These are phyloP conservation scores for Margaritifera margaritifera DNA, from an alignment of 2,888 invertebrate genomes.

Conservation along the genomic window DNA sequence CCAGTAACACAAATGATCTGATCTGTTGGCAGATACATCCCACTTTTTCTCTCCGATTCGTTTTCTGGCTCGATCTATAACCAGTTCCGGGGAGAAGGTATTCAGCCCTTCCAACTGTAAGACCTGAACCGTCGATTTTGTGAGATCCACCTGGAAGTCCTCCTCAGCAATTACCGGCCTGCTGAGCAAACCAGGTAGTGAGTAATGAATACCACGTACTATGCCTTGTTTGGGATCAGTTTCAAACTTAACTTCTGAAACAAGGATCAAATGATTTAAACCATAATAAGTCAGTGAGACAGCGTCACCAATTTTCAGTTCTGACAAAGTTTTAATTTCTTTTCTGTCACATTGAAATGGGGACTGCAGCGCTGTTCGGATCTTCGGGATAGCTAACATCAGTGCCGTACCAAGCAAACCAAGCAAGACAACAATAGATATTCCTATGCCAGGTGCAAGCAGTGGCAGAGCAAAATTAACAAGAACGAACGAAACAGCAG, in stretches of 20 bases:
- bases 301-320: conserved; percentile 5
- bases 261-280: conserved; percentile 4
- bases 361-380: conserved; percentile 12
- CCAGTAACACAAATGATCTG: conserved; percentile 16
- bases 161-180: conserved; percentile 11
- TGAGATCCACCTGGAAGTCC: conserved; percentile 1
- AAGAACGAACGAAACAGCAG: conserved; percentile 8
- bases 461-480: conserved; percentile 5
- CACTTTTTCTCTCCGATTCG: conserved; percentile 11
- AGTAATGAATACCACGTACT: conserved; percentile 12
- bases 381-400: conserved; percentile 7
- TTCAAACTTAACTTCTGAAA: conserved; percentile 2
- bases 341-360: conserved; percentile 9
- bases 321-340: conserved; percentile 3
- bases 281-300: conserved; percentile 5
- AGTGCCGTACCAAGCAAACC: conserved; percentile 4
- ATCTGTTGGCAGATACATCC: background rate
- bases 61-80: background rate
- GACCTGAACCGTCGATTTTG: background rate
- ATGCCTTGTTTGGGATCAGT: background rate
- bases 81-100: background rate
- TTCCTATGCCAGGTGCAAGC: conserved; percentile 2
- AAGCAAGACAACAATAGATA: conserved; percentile 6
- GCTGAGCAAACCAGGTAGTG: background rate
- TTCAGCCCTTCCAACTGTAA: conserved; percentile 4